Conservation (phyloP, 2,888 invertebrate genomes). For the Ophonus ardosiacus region DNA sequence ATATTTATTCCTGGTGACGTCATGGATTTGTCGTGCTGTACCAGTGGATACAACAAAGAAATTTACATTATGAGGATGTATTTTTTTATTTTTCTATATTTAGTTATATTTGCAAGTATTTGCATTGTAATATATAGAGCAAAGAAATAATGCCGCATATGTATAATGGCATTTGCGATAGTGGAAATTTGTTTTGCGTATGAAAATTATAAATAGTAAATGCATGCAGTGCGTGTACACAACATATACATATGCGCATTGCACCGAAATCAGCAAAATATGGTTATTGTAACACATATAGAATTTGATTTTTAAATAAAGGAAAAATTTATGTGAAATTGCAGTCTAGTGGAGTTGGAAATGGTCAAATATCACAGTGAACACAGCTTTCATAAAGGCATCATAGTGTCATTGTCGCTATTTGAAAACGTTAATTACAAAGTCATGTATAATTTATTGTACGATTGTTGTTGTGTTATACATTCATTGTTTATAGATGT, state of each 20-base stretch:
- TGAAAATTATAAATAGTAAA: background rate
- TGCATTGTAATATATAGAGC: background rate
- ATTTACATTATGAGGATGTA: background rate
- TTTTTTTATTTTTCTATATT: background rate
- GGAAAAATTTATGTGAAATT: slow-evolving; percentile 6
- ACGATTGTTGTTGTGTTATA: slow-evolving; percentile 29
- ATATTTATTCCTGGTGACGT: no score
- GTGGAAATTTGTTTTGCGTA: background rate
- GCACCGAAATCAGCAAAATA: background rate
- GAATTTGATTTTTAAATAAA: slow-evolving; percentile 5
- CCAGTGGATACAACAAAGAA: no score
- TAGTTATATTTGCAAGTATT: background rate
- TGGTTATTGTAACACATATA: background rate
- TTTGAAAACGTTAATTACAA: slow-evolving; percentile 32
- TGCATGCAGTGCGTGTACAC: slow-evolving; percentile 8
- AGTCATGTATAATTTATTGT: slow-evolving; percentile 17
- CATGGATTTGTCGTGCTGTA: background rate
- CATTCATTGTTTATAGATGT: slow-evolving; percentile 29
- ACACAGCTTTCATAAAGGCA: slow-evolving; percentile 16
- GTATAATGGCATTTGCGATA: background rate
- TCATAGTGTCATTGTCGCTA: slow-evolving; percentile 10
- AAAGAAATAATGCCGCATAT: background rate
- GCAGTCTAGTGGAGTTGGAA: background rate
- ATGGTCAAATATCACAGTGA: slow-evolving; percentile 8
- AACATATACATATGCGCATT: background rate